phyloP scores from a whole-genome alignment of 2,113 vertebrate genomes.

The Pachyramphus minor region DNA sequence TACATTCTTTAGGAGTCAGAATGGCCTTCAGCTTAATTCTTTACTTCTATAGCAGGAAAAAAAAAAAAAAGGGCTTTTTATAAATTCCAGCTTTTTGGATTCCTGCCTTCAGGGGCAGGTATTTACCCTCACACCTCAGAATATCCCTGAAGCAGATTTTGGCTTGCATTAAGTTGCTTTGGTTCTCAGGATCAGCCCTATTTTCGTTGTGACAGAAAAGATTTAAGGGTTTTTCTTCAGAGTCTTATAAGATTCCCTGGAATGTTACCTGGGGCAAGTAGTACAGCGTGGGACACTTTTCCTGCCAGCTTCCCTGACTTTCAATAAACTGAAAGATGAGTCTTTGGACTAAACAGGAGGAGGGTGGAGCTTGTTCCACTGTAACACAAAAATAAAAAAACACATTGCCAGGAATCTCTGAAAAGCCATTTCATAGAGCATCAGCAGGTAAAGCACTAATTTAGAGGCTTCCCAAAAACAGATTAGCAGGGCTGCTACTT shows the following conservation, averaged over 20 bases:
- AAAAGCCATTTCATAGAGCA: background rate
- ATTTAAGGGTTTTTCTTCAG: background rate
- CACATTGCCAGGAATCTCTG: background rate
- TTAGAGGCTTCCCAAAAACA: background rate
- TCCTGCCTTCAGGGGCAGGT: background rate
- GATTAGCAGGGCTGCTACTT: background rate
- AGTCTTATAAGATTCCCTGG: background rate
- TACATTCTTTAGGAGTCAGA: background rate
- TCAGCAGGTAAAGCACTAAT: background rate
- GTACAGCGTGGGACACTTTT: conserved; percentile 61
- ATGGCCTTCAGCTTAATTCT: background rate
- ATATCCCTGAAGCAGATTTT: background rate
- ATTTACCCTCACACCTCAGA: background rate
- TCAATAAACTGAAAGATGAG: conserved; percentile 76
- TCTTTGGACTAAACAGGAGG: conserved; percentile 73
- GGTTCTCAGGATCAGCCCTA: background rate
- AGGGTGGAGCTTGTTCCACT: conserved; percentile 73
- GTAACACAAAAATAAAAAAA: background rate
- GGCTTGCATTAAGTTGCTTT: background rate
- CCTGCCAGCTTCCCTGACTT: conserved; percentile 63
- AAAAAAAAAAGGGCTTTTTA: fast-evolving
- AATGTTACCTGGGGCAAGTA: conserved; percentile 72
- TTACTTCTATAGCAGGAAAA: background rate
- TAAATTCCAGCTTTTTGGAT: background rate
- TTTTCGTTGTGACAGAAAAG: background rate